These are phyloP conservation scores for Ahaetulla prasina DNA, from an alignment of 2,113 vertebrate genomes.

Conservation along the genomic window DNA sequence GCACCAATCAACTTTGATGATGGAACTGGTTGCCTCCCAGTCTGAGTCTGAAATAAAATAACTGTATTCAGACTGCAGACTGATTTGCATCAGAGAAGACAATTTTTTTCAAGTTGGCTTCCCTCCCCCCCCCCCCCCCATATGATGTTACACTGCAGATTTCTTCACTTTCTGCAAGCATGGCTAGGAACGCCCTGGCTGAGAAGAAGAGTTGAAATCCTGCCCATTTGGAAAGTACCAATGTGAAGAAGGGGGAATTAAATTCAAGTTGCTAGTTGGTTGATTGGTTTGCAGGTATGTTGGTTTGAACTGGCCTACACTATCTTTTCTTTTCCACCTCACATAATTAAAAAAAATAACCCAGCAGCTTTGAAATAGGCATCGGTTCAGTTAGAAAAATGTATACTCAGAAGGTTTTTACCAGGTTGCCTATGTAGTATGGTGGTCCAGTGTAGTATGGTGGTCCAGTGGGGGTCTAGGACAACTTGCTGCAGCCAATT, in stretches of 20 bases:
- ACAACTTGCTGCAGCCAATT: no score
- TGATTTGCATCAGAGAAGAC: neutral
- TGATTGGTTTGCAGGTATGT: neutral
- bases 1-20: neutral
- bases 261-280: neutral
- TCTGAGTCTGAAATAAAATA: neutral
- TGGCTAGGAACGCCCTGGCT: neutral
- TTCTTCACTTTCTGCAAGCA: neutral
- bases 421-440: no score
- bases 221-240: neutral
- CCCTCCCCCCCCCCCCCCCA: fast-evolving
- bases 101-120: neutral
- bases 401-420: no score
- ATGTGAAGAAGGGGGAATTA: neutral
- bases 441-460: no score
- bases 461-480: no score
- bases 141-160: neutral
- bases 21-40: neutral
- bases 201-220: neutral
- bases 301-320: neutral
- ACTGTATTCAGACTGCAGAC: neutral
- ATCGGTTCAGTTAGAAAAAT: no score
- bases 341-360: neutral
- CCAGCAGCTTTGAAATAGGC: no score
- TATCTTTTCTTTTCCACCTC: neutral